Base-by-base conservation (phyloP, 92 coral and sea anemone species). In the Muricea muricata region DNA sequence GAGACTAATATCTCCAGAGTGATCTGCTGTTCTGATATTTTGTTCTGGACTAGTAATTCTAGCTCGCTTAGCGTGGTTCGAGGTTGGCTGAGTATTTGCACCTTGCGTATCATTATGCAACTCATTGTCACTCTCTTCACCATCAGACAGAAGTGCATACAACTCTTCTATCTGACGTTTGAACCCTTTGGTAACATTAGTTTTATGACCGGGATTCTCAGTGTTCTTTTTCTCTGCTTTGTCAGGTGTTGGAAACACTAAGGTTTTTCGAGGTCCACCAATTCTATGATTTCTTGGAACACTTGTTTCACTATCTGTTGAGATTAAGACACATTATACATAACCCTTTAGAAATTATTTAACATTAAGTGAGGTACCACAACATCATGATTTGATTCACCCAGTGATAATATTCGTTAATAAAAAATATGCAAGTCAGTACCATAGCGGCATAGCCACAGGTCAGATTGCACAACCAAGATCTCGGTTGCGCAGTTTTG, bases 91-190 rank as follows among this genome's bases (percentile, higher is more conserved):
- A 24, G 17, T 40, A 13, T 73, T 40, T 24, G 6, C 33, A 47
- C 23, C 28, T 46, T 74, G 30, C 20, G 18, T 3, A 21, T 28
- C 65, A 75, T 40, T 30, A 14, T 6, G 23, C 9, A 30, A 37
- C 33, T 68, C 30, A 1, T 73, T 63, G 33, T 54, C 85, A 13
- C 81, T 91, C 50, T 79, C 85, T 42, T 81, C 94, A 75, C 79
- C 93, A 65, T 92, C 96, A 20, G 92, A 85, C 40, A 92, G 88
- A 9, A 88, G 65, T 1, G 92, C 85, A 77, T 90, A 95, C 93
- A 90, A 76, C 25, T 93, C 93, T 87, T 95, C 89, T 75, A 89
- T 68, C 29, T 89, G 89, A 58, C 98, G 85, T 50, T 95, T 95
- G 68, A 91, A 88, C 0, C 81, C 79, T 25, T 76, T 65, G 35